Evolutionary conservation across 2,888 invertebrate species (phyloP).

Genomic region (Corbicula japonica): DNA sequence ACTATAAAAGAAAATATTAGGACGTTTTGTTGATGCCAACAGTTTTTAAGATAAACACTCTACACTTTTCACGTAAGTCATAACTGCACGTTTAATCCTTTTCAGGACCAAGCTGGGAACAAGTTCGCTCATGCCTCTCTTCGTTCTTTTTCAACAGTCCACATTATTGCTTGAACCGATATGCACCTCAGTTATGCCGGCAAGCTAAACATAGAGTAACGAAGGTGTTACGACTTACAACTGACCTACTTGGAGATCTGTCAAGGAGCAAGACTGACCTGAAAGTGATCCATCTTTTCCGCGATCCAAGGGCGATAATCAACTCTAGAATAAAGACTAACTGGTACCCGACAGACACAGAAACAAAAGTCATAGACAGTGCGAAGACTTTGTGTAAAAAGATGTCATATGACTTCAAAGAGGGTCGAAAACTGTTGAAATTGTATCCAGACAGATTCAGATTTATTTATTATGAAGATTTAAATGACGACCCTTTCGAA

Average conservation of each 20-base stretch:
- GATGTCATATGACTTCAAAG: slow-evolving; percentile 34
- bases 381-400: slow-evolving; percentile 28
- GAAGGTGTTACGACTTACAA: slow-evolving; percentile 34
- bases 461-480: slow-evolving; percentile 48
- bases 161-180: slow-evolving; percentile 7
- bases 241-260: slow-evolving; percentile 15
- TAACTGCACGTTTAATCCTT: no score
- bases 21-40: no score
- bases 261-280: neutral
- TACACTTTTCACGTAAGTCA: no score
- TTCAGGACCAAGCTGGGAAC: no score
- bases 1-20: no score
- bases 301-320: slow-evolving; percentile 43
- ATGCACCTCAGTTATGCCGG: slow-evolving; percentile 4
- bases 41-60: no score
- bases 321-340: slow-evolving; percentile 37
- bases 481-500: slow-evolving; percentile 29
- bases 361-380: neutral
- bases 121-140: no score
- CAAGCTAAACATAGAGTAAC: slow-evolving; percentile 23
- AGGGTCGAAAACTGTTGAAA: slow-evolving; percentile 24
- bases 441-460: slow-evolving; percentile 34
- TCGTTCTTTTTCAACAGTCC: no score
- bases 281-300: slow-evolving; percentile 35
- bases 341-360: slow-evolving; percentile 4